Evolutionary conservation across 37 sponge, comb jelly and placozoan genomes (phyloP).

Genomic region (Oscarella lobularis): DNA sequence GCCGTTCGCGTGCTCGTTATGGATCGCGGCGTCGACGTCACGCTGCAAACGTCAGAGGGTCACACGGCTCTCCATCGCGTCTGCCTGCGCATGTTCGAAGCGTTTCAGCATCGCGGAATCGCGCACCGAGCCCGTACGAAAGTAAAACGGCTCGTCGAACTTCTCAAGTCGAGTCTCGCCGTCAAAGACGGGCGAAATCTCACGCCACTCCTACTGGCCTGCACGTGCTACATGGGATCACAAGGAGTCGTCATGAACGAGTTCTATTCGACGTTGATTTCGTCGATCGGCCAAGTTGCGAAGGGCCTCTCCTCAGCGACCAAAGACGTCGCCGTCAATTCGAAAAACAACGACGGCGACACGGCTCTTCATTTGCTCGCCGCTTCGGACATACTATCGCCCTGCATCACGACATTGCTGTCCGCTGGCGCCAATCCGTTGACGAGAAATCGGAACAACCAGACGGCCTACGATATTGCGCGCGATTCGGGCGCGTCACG

Average conservation of each 20-base stretch:
- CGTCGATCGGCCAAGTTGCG: not conserved
- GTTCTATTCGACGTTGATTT: not conserved
- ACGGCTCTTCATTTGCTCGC: not conserved
- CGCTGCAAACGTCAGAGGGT: constrained; percentile 1
- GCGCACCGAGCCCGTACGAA: not conserved
- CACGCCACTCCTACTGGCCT: not conserved
- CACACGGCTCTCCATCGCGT: constrained; percentile 1
- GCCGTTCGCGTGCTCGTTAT: not conserved
- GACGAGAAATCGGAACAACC: not conserved
- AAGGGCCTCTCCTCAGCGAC: not conserved
- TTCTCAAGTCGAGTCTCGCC: not conserved
- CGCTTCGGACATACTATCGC: not conserved
- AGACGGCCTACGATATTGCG: not conserved
- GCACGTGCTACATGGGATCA: not conserved
- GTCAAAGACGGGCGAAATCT: not conserved
- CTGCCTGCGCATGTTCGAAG: not conserved
- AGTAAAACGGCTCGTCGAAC: not conserved
- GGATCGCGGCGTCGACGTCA: not conserved
- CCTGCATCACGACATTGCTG: not conserved
- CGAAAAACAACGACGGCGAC: not conserved
- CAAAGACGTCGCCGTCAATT: not conserved
- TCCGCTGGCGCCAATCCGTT: not conserved
- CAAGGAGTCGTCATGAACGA: constrained; percentile 1
- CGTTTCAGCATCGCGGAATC: not conserved
- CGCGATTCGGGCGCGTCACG: not conserved